Conservation (phyloP, 2,797 vertebrate genomes). For the Xenops minutus region DNA sequence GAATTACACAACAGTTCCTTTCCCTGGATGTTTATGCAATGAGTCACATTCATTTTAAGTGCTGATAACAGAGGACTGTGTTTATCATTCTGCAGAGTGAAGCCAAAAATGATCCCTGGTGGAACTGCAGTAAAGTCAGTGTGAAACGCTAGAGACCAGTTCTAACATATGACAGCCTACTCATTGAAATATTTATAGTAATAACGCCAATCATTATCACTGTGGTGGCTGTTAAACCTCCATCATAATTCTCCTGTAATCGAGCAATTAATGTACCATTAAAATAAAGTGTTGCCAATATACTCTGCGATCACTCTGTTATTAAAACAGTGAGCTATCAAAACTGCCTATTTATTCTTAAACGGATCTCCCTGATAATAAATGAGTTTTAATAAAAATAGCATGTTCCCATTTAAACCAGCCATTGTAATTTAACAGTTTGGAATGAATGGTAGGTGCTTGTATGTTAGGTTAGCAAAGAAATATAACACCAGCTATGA, state of each 20-base stretch:
- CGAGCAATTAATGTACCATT: slow-evolving; percentile 16
- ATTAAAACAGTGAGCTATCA: slow-evolving; percentile 38
- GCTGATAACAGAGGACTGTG: background rate
- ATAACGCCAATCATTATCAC: background rate
- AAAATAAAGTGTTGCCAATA: slow-evolving; percentile 64
- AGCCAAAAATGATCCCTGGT: background rate
- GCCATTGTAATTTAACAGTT: slow-evolving; percentile 31
- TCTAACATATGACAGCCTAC: background rate
- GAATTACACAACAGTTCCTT: background rate
- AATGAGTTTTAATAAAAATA: slow-evolving; percentile 16
- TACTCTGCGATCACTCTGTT: background rate
- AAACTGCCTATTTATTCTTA: slow-evolving; percentile 27
- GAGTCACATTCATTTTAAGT: background rate
- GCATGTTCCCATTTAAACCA: slow-evolving; percentile 55
- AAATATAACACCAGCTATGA: slow-evolving; percentile 40
- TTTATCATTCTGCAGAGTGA: background rate
- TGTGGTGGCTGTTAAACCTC: background rate
- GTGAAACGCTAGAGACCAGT: background rate
- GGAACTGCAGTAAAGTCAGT: background rate
- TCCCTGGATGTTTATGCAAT: background rate
- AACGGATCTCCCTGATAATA: slow-evolving; percentile 52
- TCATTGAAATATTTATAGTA: background rate
- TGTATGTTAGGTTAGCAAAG: slow-evolving; percentile 46
- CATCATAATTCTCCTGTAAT: background rate
- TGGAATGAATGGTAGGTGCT: slow-evolving; percentile 57